These are phyloP conservation scores for Laupala kohalensis DNA, from an alignment of 1,140 invertebrate genomes.

Conservation along the genomic window DNA sequence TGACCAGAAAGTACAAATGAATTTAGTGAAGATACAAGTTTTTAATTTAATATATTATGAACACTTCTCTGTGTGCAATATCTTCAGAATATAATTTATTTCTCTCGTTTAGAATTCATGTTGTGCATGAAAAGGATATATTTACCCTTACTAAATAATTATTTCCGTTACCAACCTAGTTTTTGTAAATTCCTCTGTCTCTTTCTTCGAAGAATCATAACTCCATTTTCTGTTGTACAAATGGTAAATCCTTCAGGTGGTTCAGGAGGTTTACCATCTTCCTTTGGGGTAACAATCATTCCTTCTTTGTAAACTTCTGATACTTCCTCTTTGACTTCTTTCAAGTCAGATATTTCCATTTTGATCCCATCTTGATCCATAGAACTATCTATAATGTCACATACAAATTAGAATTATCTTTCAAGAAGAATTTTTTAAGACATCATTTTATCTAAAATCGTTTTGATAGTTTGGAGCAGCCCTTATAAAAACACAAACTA, in stretches of 20 bases:
- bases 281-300: constrained; percentile 57
- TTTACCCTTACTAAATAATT: no score
- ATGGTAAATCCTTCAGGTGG: constrained; percentile 74
- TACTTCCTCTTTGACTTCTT: constrained; percentile 37
- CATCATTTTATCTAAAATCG: no score
- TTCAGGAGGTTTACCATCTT: constrained; percentile 47
- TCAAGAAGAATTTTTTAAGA: no score
- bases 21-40: no score
- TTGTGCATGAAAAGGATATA: no score
- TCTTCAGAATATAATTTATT: no score
- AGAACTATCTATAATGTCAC: constrained; percentile 28
- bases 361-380: constrained; percentile 41
- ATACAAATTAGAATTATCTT: not conserved
- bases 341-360: constrained; percentile 38
- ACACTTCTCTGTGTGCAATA: no score
- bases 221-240: constrained; percentile 64
- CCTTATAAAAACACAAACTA: no score
- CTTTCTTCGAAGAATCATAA: constrained; percentile 65
- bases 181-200: constrained; percentile 80
- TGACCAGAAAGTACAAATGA: no score
- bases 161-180: constrained; percentile 35
- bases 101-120: no score
- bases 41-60: no score
- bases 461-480: no score
- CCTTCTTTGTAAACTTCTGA: constrained; percentile 54